phyloP scores from a whole-genome alignment of 1,140 invertebrate species.

The Cotesia chilonis region DNA sequence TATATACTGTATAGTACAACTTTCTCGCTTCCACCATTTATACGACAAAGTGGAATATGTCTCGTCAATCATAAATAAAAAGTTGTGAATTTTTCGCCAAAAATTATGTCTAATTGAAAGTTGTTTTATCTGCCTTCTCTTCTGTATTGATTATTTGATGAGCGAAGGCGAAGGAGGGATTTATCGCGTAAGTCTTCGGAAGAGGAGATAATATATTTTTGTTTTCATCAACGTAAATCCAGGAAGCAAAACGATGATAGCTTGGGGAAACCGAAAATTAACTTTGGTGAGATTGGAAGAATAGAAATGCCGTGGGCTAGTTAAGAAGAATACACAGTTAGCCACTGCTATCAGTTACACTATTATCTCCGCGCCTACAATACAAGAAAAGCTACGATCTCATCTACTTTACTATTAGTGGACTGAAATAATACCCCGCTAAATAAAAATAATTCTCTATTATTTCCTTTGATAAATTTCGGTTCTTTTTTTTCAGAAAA shows the following conservation, averaged over 20 bases:
- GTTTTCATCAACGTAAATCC: neutral
- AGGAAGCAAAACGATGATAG: conserved; percentile 30
- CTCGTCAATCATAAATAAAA: neutral
- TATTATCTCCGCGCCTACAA: conserved; percentile 58
- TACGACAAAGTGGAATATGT: neutral
- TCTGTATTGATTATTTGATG: neutral
- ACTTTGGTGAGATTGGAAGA: conserved; percentile 39
- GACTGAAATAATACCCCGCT: conserved; percentile 19
- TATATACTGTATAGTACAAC: neutral
- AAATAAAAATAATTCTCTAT: conserved; percentile 1
- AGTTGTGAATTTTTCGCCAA: too few species aligned
- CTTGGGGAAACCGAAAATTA: conserved; percentile 63
- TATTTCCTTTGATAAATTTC: neutral
- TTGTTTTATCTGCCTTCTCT: neutral
- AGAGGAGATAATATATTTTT: neutral
- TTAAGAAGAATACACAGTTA: conserved; percentile 50
- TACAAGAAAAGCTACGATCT: conserved; percentile 45
- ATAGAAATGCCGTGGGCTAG: conserved; percentile 42
- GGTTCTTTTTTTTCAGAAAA: neutral
- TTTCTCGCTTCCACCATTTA: neutral
- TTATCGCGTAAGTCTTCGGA: too few species aligned
- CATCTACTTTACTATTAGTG: conserved; percentile 27
- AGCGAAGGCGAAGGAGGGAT: too few species aligned
- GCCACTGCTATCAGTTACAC: conserved; percentile 64
- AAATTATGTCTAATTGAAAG: neutral